Conservation (phyloP, 2,888 invertebrate genomes). For the Iselma pallidipennis region DNA sequence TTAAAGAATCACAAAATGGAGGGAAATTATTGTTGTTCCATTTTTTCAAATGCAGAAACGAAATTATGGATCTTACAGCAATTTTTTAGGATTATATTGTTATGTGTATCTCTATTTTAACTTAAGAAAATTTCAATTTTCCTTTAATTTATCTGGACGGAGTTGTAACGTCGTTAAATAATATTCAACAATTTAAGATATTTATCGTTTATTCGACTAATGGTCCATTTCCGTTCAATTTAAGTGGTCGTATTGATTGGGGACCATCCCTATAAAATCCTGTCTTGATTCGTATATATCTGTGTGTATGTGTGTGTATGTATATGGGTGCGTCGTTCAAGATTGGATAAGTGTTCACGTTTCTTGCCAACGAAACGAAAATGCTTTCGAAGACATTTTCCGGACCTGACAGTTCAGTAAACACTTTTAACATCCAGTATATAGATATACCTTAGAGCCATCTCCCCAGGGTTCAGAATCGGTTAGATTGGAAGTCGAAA, state of each 20-base stretch:
- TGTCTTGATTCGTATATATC: not conserved
- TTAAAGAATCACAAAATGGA: conserved; percentile 11
- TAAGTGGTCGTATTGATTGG: not conserved
- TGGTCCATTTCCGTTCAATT: not conserved
- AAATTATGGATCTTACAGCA: no score
- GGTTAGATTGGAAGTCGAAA: conserved; percentile 41
- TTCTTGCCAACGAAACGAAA: conserved; percentile 47
- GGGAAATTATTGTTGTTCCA: conserved; percentile 5
- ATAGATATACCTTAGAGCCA: conserved; percentile 35
- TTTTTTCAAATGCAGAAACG: no score
- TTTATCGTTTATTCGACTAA: not conserved
- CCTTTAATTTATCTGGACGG: no score
- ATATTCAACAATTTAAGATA: not conserved
- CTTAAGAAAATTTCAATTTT: no score
- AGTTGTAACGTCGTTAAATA: no score
- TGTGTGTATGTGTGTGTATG: not conserved
- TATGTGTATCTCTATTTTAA: no score
- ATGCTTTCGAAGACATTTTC: conserved; percentile 56
- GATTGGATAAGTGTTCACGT: conserved; percentile 56
- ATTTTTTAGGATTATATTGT: no score
- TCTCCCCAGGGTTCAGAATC: conserved; percentile 38
- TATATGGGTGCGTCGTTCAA: conserved; percentile 6
- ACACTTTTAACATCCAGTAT: conserved; percentile 52
- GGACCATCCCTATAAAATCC: not conserved
- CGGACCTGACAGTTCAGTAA: conserved; percentile 56